Conservation (phyloP, 2,888 invertebrate species). For the Barypeithes pellucidus region DNA sequence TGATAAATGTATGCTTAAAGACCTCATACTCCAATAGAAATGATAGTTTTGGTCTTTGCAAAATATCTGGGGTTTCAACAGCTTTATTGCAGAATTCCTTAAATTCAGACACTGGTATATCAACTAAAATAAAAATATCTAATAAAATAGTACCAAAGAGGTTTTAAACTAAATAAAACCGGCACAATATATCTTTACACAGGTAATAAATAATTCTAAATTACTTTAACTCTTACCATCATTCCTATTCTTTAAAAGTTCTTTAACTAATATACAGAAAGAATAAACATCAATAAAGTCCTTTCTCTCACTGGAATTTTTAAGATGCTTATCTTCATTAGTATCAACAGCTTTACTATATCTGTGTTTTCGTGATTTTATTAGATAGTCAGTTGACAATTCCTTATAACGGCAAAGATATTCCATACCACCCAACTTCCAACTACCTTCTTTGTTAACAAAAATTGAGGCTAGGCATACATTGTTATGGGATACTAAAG, state of each 20-base stretch:
- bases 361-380: constrained; percentile 77
- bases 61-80: constrained; percentile 79
- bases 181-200: no score
- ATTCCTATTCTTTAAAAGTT: constrained; percentile 78
- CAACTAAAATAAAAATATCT: constrained; percentile 70
- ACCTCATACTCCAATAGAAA: constrained; percentile 81
- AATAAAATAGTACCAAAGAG: constrained; percentile 37
- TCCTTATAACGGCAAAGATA: constrained; percentile 82
- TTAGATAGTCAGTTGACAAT: constrained; percentile 77
- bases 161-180: no score
- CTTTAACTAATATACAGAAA: constrained; percentile 83
- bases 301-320: constrained; percentile 70
- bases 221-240: constrained; percentile 69
- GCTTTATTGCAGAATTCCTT: constrained; percentile 79
- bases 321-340: constrained; percentile 75
- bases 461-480: constrained; percentile 86
- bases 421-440: constrained; percentile 92
- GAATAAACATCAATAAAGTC: constrained; percentile 84
- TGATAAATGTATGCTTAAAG: constrained; percentile 89
- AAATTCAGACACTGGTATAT: constrained; percentile 81
- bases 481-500: constrained; percentile 87
- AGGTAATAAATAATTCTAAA: no score
- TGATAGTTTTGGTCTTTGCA: constrained; percentile 79
- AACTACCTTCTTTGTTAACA: constrained; percentile 86
- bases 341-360: constrained; percentile 83